Base-by-base conservation (phyloP, 2,888 invertebrate species). In the Esperia sulphurella region DNA sequence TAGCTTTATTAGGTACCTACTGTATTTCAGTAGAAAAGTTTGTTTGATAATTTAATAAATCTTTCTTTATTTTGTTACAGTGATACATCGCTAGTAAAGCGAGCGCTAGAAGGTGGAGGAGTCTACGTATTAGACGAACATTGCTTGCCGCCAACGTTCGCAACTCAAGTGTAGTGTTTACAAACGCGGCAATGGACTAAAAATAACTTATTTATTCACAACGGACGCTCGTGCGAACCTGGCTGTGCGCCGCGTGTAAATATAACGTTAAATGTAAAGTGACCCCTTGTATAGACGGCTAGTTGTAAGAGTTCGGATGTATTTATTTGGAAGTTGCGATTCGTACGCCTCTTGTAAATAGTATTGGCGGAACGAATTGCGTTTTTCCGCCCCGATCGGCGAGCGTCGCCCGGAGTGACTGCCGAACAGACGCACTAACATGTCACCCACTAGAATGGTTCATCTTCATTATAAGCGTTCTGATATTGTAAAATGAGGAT, bases 111-210 rank as follows among this genome's bases (percentile, higher is more conserved):
- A 63, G 92, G 92, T 78, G 86, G 86, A 68, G 89, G 87, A 80
- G 94, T 94, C 75, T 94, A 94, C 90, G 93, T 94, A 77, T 91
- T 94, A 82, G 94, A 94, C 90, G 94, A 94, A 84, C 94, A 94
- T 79, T 94, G 93, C 88, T 86, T 91, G 75, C 93, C 93, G 83
- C 93, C 93, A 64, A 93, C 93, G 76, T 93, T 94, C 79, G 94
- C 94, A 69, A 94, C 94, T 75, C 94, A 94, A 91, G 94, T 94
- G 90, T 94, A 94, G 92, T 91, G 82, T 59, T 59, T 53, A 66
- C 61, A 55, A 57, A 62, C 54, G 67, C 72, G 70, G 60, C 70
- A 68, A 69, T 75, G 75, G 75, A 86, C 81, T 54, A 61, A 52
- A 48, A 59, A 68, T 75, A 76, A 77, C 64, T 81, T 82, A 84